Base-by-base conservation (phyloP, 2,888 invertebrate genomes). In the Stenotaenia linearis region DNA sequence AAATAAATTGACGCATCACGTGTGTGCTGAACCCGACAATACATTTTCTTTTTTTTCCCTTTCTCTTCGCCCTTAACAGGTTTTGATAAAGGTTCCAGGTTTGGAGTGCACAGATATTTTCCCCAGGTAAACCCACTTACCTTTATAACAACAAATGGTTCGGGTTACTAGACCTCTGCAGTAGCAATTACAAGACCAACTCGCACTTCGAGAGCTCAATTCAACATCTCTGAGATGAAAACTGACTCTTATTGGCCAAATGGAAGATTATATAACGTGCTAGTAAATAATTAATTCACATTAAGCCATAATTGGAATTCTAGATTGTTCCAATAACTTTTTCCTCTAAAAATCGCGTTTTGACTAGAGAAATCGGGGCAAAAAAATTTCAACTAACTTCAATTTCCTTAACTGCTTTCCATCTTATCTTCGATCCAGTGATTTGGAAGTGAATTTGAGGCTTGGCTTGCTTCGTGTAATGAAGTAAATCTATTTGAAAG, bases 381-480 rank as follows among this genome's bases (percentile, higher is more conserved):
- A 69, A 61, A 28, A 69, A 69, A 69, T 15, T 69, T 69, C 28
- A 69, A 69, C 69, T 69, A 69, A 69, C 69, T 69, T 69, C 69
- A 69, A 69, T 69, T 69, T 69, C 69, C 69, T 69, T 69, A 69
- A 69, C 69, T 69, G 69, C 69, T 69, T 69, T 69, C 69, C 69
- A 69, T 69, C 69, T 69, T 69, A 69, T 69, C 69, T 69, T 69
- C 69, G 69, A 69, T 69, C 69, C 69, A 69, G 28, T 69, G 69
- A 69, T 69, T 69, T 69, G 69, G 69, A 69, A 69, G 69, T 69
- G 69, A 69, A 69, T 69, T 69, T 69, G 69, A 69, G 69, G 69
- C 69, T 69, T 69, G 69, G 69, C 69, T 69, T 69, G 69, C 69
- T 69, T 69, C 69, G n/a, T 69, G 69, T 69, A 69, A 69, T 69